Percentiles rank a stretch among this genome's conserved stretches.
Evolutionary conservation across 2,797 vertebrate species (phyloP).

Genomic region (Zenarchopterus dispar): DNA sequence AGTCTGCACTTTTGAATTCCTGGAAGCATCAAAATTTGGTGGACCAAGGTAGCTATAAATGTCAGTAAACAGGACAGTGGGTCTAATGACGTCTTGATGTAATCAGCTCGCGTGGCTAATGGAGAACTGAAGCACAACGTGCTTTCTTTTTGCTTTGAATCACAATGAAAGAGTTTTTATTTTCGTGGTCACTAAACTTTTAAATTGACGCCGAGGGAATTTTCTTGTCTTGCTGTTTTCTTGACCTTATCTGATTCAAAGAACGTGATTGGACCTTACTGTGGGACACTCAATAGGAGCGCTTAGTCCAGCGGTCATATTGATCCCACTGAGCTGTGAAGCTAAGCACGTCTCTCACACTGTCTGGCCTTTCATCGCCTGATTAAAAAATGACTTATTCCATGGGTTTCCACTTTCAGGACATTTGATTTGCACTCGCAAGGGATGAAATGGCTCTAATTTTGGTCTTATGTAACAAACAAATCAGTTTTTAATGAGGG

Average conservation of each 20-base stretch:
- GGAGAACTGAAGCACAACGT: slow-evolving; percentile 32
- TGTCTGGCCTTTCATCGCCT: slow-evolving; percentile 40
- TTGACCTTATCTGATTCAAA: slow-evolving; percentile 46
- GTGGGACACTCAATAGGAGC: slow-evolving; percentile 33
- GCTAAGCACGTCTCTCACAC: slow-evolving; percentile 31
- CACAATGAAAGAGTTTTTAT: slow-evolving; percentile 37
- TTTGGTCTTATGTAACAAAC: slow-evolving; percentile 45
- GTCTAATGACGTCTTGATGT: slow-evolving; percentile 64
- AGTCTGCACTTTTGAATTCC: slow-evolving; percentile 62
- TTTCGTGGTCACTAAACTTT: slow-evolving; percentile 50
- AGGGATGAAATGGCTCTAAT: slow-evolving; percentile 22
- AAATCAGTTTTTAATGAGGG: slow-evolving; percentile 59
- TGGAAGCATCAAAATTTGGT: slow-evolving; percentile 58
- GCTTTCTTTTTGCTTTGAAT: slow-evolving; percentile 39
- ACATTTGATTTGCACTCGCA: slow-evolving; percentile 16
- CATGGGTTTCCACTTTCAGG: slow-evolving; percentile 28
- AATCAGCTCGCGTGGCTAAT: slow-evolving; percentile 65
- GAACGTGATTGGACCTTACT: slow-evolving; percentile 40
- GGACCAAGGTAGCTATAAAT: slow-evolving; percentile 50
- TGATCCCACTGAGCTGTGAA: slow-evolving; percentile 52
- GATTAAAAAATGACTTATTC: slow-evolving; percentile 39
- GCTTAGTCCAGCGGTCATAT: slow-evolving; percentile 29
- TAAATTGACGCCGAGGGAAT: slow-evolving; percentile 41
- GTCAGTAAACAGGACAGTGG: slow-evolving; percentile 66
- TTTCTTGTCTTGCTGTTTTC: slow-evolving; percentile 26